Conservation (phyloP, 1,140 invertebrate species). For the Heliconius himera region DNA sequence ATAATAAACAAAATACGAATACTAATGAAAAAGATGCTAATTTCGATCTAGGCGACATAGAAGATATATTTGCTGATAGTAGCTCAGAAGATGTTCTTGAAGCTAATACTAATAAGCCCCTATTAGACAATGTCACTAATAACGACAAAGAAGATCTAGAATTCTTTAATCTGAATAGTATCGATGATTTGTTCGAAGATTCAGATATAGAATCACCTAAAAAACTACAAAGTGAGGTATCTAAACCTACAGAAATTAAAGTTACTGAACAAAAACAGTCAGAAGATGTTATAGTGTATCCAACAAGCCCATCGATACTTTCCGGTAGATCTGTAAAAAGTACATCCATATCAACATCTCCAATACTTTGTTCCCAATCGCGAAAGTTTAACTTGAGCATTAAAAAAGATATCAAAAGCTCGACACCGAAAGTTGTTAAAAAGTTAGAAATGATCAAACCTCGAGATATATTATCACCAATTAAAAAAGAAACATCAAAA, state of each 20-base stretch:
- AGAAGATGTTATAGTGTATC: neutral
- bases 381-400: slow-evolving; percentile 55
- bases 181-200: slow-evolving; percentile 77
- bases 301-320: slow-evolving; percentile 66
- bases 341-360: slow-evolving; percentile 49
- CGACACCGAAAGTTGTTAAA: slow-evolving; percentile 44
- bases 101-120: slow-evolving; percentile 12
- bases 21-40: slow-evolving; percentile 33
- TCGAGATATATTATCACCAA: neutral
- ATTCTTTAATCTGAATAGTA: slow-evolving; percentile 71
- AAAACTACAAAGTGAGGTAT: neutral
- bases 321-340: slow-evolving; percentile 49
- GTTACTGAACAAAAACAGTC: neutral
- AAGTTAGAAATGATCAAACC: slow-evolving; percentile 23
- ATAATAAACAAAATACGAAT: neutral
- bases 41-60: slow-evolving; percentile 71
- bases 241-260: neutral
- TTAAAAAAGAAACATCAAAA: slow-evolving; percentile 16
- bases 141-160: slow-evolving; percentile 55
- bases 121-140: neutral
- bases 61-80: slow-evolving; percentile 72
- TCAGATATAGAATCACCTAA: slow-evolving; percentile 37
- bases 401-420: slow-evolving; percentile 47
- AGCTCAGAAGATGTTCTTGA: slow-evolving; percentile 42
- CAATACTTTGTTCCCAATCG: slow-evolving; percentile 62